These are phyloP conservation scores for Mandrillus leucophaeus DNA, from an alignment of 2,113 vertebrate genomes.

Conservation along the genomic window DNA sequence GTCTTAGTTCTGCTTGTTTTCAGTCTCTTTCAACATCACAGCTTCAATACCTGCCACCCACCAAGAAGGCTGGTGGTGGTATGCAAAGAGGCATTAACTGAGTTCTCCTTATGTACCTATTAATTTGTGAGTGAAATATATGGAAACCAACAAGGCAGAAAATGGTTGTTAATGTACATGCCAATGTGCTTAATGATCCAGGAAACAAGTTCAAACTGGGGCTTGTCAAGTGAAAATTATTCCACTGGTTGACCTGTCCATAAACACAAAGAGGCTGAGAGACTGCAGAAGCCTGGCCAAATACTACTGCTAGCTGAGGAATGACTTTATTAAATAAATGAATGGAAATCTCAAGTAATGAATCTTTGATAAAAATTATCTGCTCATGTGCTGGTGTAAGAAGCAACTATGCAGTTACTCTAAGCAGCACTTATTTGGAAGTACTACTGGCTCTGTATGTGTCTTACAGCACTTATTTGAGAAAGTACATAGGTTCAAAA, in stretches of 20 bases:
- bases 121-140: slow-evolving; percentile 64
- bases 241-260: slow-evolving; percentile 24
- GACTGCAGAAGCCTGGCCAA: not conserved
- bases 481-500: not conserved
- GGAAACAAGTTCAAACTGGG: slow-evolving; percentile 53
- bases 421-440: not conserved
- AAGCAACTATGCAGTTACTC: not conserved
- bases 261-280: not conserved
- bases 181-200: slow-evolving; percentile 60
- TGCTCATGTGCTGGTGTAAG: not conserved
- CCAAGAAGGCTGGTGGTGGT: not conserved
- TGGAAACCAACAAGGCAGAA: slow-evolving; percentile 73
- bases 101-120: slow-evolving; percentile 50
- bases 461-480: not conserved
- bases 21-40: not conserved
- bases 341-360: not conserved
- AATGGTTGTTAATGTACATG: slow-evolving; percentile 70
- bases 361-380: not conserved
- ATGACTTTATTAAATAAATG: slow-evolving; percentile 13
- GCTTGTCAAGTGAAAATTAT: slow-evolving; percentile 40
- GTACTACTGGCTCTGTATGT: not conserved
- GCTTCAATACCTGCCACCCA: not conserved
- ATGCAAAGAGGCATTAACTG: slow-evolving; percentile 23
- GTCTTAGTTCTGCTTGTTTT: not conserved
- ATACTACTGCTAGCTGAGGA: not conserved